phyloP scores from a whole-genome alignment of 2,797 vertebrate genomes.

The Cichlasoma orientale region DNA sequence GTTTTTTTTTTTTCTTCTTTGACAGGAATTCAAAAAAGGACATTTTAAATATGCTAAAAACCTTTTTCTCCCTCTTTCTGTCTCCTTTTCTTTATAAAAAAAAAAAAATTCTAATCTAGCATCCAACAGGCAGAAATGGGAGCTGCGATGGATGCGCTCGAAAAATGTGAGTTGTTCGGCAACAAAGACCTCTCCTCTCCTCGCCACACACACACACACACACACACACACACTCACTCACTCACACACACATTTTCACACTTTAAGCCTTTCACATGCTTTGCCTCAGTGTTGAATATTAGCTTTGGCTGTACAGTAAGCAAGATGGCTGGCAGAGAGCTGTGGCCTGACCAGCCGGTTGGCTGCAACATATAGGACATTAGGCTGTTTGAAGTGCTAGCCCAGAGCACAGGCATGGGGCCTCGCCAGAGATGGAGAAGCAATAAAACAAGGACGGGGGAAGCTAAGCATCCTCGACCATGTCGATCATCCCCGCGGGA shows the following conservation, averaged over 20 bases:
- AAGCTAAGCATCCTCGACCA: constrained; percentile 38
- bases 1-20: constrained; percentile 17
- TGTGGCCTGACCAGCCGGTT: constrained; percentile 58
- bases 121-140: constrained; percentile 99
- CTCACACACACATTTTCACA: constrained; percentile 28
- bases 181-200: neutral
- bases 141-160: constrained; percentile 96
- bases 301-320: constrained; percentile 59
- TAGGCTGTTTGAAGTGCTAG: constrained; percentile 70
- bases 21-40: constrained; percentile 38
- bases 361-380: constrained; percentile 62
- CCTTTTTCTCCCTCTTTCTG: constrained; percentile 31
- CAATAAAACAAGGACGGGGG: constrained; percentile 24
- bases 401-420: constrained; percentile 55
- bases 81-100: constrained; percentile 19
- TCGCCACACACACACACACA: neutral
- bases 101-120: constrained; percentile 75
- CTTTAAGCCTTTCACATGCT: constrained; percentile 45
- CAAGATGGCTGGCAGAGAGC: constrained; percentile 62
- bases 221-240: neutral
- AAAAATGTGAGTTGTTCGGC: constrained; percentile 92
- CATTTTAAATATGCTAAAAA: constrained; percentile 68
- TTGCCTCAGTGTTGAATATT: constrained; percentile 57
- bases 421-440: constrained; percentile 44
- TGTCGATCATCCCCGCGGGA: constrained; percentile 26